Percentiles rank a stretch among this genome's conserved stretches.
phyloP scores from a whole-genome alignment of 2,113 vertebrate species.

The Nothobranchius furzeri region DNA sequence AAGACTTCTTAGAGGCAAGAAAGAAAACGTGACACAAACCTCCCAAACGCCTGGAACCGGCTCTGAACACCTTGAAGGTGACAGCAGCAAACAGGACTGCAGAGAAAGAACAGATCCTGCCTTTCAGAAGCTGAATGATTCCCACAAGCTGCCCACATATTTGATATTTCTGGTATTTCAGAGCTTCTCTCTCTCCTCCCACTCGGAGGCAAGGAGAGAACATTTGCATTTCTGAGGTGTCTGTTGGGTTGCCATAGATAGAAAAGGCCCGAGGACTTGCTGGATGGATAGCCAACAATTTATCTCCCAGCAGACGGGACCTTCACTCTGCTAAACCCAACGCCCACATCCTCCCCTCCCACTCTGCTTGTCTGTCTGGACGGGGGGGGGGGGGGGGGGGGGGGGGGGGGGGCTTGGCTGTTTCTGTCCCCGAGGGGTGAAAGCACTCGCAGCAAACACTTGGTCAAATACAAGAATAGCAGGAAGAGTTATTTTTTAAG shows the following conservation, averaged over 20 bases:
- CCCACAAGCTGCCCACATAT: conserved; percentile 32
- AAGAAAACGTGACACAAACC: no score
- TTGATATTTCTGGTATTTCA: conserved; percentile 31
- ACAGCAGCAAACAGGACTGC: neutral
- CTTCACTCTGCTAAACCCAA: conserved; percentile 47
- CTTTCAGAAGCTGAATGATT: conserved; percentile 21
- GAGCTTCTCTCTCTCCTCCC: conserved; percentile 25
- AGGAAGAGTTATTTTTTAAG: conserved; percentile 50
- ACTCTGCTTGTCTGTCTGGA: conserved; percentile 38
- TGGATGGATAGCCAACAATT: conserved; percentile 37
- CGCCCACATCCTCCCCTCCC: conserved; percentile 44
- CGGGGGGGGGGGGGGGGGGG: conserved; percentile 6
- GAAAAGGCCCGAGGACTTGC: conserved; percentile 55
- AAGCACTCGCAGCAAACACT: conserved; percentile 6
- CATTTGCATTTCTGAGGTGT: conserved; percentile 45
- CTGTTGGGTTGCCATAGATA: conserved; percentile 51
- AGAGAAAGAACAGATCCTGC: conserved; percentile 11
- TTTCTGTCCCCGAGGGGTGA: conserved; percentile 21
- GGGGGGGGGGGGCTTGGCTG: conserved; percentile 5
- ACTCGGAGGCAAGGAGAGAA: conserved; percentile 16
- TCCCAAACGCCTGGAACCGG: no score
- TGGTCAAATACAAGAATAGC: conserved; percentile 26
- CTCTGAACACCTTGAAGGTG: neutral
- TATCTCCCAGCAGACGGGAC: conserved; percentile 52
- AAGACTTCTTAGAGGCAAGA: no score